Evolutionary conservation across 2,888 invertebrate species (phyloP).

Genomic region (Drosophila putrida): DNA sequence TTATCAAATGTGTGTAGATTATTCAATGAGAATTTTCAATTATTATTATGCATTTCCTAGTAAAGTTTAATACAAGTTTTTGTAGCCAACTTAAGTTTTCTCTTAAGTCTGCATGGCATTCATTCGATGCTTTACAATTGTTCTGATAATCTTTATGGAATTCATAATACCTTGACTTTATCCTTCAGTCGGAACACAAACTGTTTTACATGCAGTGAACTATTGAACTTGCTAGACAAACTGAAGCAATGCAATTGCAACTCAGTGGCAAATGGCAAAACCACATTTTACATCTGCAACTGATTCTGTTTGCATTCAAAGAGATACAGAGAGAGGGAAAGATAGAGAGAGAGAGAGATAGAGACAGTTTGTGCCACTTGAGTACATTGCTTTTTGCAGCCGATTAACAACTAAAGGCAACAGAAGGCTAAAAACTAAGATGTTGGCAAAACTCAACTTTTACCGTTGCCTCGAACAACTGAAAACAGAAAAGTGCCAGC

Average conservation of each 20-base stretch:
- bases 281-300: conserved; percentile 48
- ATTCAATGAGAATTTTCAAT: background rate
- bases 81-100: too few species aligned
- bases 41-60: background rate
- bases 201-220: conserved; percentile 3
- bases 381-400: conserved; percentile 77
- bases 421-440: conserved; percentile 54
- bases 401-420: conserved; percentile 63
- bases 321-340: conserved; percentile 48
- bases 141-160: conserved; percentile 4
- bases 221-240: conserved; percentile 16
- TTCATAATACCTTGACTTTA: conserved; percentile 5
- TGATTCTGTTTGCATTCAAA: conserved; percentile 58
- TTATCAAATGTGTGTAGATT: too few species aligned
- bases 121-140: background rate
- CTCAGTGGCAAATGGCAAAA: conserved; percentile 15
- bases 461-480: conserved; percentile 18
- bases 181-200: background rate
- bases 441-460: conserved; percentile 22
- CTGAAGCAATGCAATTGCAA: conserved; percentile 12
- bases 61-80: background rate
- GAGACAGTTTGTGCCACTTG: conserved; percentile 72
- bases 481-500: conserved; percentile 3
- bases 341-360: conserved; percentile 34
- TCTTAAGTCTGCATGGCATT: background rate